These are phyloP conservation scores for Myodes glareolus DNA, from an alignment of 2,113 vertebrate genomes.

Conservation along the genomic window DNA sequence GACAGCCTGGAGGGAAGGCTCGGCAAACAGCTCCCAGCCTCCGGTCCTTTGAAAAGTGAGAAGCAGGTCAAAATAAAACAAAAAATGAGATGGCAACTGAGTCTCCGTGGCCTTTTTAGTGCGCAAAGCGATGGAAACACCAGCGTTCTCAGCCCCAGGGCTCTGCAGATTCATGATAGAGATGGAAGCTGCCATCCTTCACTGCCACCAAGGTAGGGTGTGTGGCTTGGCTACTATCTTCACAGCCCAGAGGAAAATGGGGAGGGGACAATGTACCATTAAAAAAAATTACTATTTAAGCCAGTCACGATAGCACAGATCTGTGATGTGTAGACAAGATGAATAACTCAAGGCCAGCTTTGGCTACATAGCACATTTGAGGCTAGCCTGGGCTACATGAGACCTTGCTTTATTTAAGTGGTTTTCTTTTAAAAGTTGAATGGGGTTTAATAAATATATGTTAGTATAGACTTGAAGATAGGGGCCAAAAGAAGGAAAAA, in stretches of 20 bases:
- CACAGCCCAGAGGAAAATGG: rapidly evolving
- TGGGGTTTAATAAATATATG: not conserved
- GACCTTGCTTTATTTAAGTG: not conserved
- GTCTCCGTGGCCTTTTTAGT: not conserved
- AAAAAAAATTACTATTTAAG: not conserved
- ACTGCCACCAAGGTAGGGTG: rapidly evolving
- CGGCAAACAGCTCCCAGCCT: not conserved
- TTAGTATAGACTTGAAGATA: too few relatives aligned
- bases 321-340: not conserved
- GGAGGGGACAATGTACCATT: not conserved
- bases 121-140: not conserved
- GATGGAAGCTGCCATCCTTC: not conserved
- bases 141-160: not conserved
- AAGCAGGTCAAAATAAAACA: slow-evolving; percentile 46
- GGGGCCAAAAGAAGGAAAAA: not conserved
- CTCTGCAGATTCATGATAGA: too few relatives aligned
- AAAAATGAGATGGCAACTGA: not conserved
- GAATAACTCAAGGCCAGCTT: not conserved
- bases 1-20: not conserved
- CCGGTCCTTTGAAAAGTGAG: not conserved
- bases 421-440: not conserved
- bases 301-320: not conserved
- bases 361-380: not conserved
- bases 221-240: not conserved
- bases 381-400: not conserved